phyloP scores from a whole-genome alignment of 2,113 vertebrate genomes.

The Geococcyx californianus region DNA sequence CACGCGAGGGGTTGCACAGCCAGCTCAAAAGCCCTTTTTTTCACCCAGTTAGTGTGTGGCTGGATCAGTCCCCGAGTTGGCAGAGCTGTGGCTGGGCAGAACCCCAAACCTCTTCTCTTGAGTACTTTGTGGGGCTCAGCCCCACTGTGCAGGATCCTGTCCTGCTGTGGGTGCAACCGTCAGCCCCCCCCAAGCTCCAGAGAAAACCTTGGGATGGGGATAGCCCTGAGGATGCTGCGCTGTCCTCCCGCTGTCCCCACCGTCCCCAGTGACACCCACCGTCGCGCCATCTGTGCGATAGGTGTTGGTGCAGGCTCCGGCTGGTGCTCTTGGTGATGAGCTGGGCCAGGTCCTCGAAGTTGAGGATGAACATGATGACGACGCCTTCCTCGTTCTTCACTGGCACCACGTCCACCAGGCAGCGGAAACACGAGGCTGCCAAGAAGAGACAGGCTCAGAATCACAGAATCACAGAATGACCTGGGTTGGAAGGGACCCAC shows the following conservation, averaged over 20 bases:
- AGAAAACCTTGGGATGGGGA: background rate
- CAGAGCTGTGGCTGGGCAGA: background rate
- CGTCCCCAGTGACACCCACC: constrained; percentile 53
- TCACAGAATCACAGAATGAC: no score
- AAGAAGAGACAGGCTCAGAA: background rate
- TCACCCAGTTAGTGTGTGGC: background rate
- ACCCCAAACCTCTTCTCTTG: background rate
- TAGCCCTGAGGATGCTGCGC: background rate
- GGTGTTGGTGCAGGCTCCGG: constrained; percentile 82
- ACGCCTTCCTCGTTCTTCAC: constrained; percentile 92
- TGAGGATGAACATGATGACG: constrained; percentile 99
- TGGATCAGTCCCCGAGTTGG: accelerated
- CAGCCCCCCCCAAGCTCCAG: accelerated
- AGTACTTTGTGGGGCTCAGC: background rate
- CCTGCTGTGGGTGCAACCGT: background rate
- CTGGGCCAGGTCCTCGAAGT: constrained; percentile 89
- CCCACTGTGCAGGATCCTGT: background rate
- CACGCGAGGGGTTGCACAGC: accelerated
- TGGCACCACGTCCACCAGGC: constrained; percentile 92
- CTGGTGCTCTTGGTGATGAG: constrained; percentile 79
- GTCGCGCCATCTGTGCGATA: constrained; percentile 81
- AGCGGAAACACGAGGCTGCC: constrained; percentile 90
- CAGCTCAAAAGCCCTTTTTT: background rate
- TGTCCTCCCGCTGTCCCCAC: accelerated
- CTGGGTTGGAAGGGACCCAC: no score